These are phyloP conservation scores for Achlya flavicornis DNA, from an alignment of 2,888 invertebrate species.

Conservation along the genomic window DNA sequence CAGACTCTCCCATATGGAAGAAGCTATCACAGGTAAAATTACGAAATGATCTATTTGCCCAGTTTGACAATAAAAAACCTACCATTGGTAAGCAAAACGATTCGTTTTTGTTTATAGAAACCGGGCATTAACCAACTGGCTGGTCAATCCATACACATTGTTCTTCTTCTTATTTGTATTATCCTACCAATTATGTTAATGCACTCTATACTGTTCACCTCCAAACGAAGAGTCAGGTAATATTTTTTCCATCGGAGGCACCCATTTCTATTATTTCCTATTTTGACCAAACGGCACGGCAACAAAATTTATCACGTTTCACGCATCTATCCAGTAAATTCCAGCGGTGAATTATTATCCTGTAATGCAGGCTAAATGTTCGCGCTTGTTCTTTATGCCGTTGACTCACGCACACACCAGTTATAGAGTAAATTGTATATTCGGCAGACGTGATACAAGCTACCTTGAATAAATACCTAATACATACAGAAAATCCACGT, in stretches of 20 bases:
- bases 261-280: constrained; percentile 12
- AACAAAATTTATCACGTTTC: constrained; percentile 64
- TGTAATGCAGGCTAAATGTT: constrained; percentile 70
- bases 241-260: not conserved
- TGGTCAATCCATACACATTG: no score
- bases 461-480: not conserved
- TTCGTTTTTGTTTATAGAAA: no score
- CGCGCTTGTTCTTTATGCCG: constrained; percentile 73
- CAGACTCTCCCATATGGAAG: no score
- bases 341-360: constrained; percentile 68
- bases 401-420: constrained; percentile 63
- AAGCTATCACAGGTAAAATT: no score
- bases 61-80: no score
- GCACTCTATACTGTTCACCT: no score
- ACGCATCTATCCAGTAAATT: constrained; percentile 67
- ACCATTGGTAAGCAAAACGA: no score
- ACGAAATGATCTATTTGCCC: no score
- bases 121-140: no score
- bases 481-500: not conserved
- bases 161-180: no score
- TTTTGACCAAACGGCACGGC: constrained; percentile 35
- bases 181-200: no score
- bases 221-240: not conserved
- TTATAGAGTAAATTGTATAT: constrained; percentile 12
- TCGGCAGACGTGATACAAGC: constrained; percentile 22